Evolutionary conservation across 2,888 invertebrate genomes (phyloP).

Genomic region (Apocheima hispidaria): DNA sequence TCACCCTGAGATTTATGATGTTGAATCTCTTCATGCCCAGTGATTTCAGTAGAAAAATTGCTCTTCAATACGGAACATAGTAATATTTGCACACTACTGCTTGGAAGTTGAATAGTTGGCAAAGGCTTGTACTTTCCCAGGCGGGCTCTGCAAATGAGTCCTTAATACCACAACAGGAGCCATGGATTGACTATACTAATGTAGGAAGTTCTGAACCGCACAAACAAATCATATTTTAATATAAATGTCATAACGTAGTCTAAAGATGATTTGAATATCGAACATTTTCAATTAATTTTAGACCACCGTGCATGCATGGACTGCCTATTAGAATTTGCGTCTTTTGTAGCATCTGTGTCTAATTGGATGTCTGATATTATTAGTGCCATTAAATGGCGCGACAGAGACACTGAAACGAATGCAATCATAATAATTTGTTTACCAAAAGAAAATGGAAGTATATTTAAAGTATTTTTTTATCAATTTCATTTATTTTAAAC

Average conservation of each 20-base stretch:
- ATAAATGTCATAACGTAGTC: background rate
- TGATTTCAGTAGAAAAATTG: no score
- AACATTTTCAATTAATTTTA: background rate
- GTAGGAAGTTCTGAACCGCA: no score
- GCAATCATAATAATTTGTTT: background rate
- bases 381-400: slow-evolving; percentile 22
- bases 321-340: slow-evolving; percentile 2
- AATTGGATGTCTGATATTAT: slow-evolving; percentile 31
- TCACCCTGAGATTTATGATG: no score
- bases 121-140: no score
- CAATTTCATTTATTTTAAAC: background rate
- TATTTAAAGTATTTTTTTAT: background rate
- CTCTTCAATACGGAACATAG: no score
- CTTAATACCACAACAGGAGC: no score
- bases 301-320: slow-evolving; percentile 6
- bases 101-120: no score
- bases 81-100: no score
- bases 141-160: no score
- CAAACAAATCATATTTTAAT: no score
- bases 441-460: background rate
- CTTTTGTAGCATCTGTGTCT: slow-evolving; percentile 21
- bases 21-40: no score
- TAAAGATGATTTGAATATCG: background rate
- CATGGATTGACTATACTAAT: no score
- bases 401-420: slow-evolving; percentile 2